These are phyloP conservation scores for Oreortyx pictus DNA, from an alignment of 2,797 vertebrate species.

Conservation along the genomic window DNA sequence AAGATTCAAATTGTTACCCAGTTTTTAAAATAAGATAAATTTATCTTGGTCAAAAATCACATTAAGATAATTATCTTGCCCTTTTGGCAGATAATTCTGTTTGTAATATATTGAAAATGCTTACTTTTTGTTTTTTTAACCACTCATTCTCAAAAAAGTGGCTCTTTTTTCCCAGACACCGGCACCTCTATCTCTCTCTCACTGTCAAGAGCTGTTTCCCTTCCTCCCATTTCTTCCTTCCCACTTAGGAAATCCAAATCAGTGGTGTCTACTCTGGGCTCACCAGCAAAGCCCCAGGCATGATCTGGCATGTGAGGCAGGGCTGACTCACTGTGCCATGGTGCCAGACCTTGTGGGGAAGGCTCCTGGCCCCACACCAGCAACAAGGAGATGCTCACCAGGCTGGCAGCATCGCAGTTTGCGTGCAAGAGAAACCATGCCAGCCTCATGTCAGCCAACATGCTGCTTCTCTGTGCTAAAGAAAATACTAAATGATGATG, in stretches of 20 bases:
- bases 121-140: conserved; percentile 61
- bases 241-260: background rate
- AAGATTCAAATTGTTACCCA: conserved; percentile 72
- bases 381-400: background rate
- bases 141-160: conserved; percentile 36
- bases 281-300: background rate
- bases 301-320: background rate
- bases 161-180: background rate
- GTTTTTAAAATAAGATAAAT: conserved; percentile 75
- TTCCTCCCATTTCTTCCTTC: background rate
- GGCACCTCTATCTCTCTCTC: background rate
- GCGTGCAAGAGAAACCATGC: fast-evolving
- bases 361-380: background rate
- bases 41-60: conserved; percentile 75
- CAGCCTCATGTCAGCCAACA: fast-evolving
- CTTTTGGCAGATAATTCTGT: conserved; percentile 75
- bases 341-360: fast-evolving
- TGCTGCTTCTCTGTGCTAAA: background rate
- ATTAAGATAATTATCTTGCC: conserved; percentile 76
- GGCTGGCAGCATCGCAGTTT: background rate
- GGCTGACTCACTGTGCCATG: background rate
- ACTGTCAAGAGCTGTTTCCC: background rate
- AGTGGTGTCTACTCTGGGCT: background rate
- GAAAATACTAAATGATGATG: background rate
- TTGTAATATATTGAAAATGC: conserved; percentile 71